Evolutionary conservation across 1,140 invertebrate species (phyloP), one percentile per base, ranked within the genome.

Genomic region (Zaprionus vittiger): DNA sequence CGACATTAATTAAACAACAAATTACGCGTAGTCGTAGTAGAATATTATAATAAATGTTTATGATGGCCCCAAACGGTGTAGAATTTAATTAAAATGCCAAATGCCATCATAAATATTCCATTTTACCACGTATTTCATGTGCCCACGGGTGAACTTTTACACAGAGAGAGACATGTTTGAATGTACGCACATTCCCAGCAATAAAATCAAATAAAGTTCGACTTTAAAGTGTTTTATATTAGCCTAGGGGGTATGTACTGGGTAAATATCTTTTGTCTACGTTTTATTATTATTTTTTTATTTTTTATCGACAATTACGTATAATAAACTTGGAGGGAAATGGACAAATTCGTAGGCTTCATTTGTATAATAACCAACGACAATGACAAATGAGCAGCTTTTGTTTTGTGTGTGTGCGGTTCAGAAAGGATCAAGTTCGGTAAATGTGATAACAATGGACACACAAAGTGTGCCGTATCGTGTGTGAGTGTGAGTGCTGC

Each of bases 1-100:
- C 65, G 83, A 71, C 84, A 89, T 84, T 87, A 89, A 87, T 87
- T 81, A 89, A 89, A 85, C 81, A 83, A 84, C 81, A 89, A 89
- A 87, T 87, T 80, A 60, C 59, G 63, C 26, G 52, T 78, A 87
- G 74, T 80, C 64, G n/a, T 38, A 5, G 37, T 24, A 55, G 28
- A 69, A 72, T 20, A 47, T 63, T 52, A 80, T 68, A 81, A 89
- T 79, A 79, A 84, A 87, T 83, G 68, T 76, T 63, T 44, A 63
- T 73, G 70, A 62, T 62, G 52, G 68, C 62, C 49, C 64, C 56
- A 63, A 81, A 62, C 64, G 49, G 68, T 20, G 56, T 37, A 63
- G 64, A 83, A 81, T 84, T 89, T 87, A 87, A 87, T 87, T 87
- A 84, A 83, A 89, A 89, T 87, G 62, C 81, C 77, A 83, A 89